Percentiles rank a stretch among this genome's conserved stretches.
Evolutionary conservation across 92 coral and sea anemone species (phyloP).

Genomic region (Phenganax stokvisi): DNA sequence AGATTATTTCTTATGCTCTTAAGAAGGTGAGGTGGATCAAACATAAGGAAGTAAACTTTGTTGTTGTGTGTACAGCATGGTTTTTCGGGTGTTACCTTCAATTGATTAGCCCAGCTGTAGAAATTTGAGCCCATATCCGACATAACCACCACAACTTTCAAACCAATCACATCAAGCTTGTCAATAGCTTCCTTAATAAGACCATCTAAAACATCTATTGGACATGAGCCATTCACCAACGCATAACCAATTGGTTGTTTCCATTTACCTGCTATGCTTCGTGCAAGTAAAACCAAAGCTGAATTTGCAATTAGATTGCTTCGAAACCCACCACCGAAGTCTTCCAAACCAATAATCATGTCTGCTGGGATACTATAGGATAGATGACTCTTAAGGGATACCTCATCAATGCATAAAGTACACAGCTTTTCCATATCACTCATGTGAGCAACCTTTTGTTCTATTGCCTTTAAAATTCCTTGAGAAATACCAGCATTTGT

Average conservation of each 20-base stretch:
- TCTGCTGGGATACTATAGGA: constrained; percentile 19
- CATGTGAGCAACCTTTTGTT: constrained; percentile 23
- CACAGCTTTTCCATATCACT: constrained; percentile 22
- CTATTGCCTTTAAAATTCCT: constrained; percentile 3
- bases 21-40: constrained; percentile 24
- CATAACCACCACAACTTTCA: constrained; percentile 22
- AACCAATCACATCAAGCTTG: constrained; percentile 27
- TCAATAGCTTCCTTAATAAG: constrained; percentile 10
- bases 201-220: constrained; percentile 19
- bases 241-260: constrained; percentile 33
- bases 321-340: constrained; percentile 22
- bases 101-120: constrained; percentile 1
- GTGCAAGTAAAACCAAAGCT: constrained; percentile 15
- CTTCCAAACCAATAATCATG: constrained; percentile 27
- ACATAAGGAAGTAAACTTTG: neutral
- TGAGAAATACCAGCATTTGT: constrained; percentile 20
- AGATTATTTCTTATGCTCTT: constrained; percentile 21
- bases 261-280: constrained; percentile 26
- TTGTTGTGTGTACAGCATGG: constrained; percentile 17
- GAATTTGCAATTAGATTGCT: constrained; percentile 24
- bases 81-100: constrained; percentile 17
- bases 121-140: constrained; percentile 35
- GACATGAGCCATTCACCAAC: constrained; percentile 24
- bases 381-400: constrained; percentile 19
- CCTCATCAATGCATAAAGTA: constrained; percentile 25